Evolutionary conservation across 1,140 invertebrate species (phyloP), one percentile per base, ranked within the genome.

Genomic region (Stegodyphus dumicola): DNA sequence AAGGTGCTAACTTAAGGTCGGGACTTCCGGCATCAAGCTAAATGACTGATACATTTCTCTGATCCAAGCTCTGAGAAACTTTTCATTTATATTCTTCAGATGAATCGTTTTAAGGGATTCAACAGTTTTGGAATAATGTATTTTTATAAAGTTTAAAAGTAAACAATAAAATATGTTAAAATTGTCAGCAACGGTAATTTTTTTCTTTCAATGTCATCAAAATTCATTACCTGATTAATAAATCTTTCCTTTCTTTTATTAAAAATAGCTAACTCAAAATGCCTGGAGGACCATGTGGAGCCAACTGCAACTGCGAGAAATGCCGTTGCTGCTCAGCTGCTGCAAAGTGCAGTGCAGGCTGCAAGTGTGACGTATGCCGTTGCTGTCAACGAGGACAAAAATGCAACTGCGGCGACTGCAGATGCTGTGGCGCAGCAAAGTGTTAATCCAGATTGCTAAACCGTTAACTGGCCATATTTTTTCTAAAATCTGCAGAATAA

Each of bases 231-330:
- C 15, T 10, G 15, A 60, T 60, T 15, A 15, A 60, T 60, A 15
- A 60, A 60, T 10, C 56, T 60, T 60, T 60, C 15, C 5, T 60
- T 60, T 60, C 15, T 10, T 9, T 9, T 60, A 60, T 15, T 60
- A 60, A 9, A n/a, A 9, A 60, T 9, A 60, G 9, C 6, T 67
- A 67, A n/a, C 17, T 67, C 65, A 69, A 65, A 51, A 78, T 78
- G 77, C 64, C 77, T 73, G 84, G 84, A 65, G 84, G 84, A 86
- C 84, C 84, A 48, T 86, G 84, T 15, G 84, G 84, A 86, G 7
- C 84, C 5, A 86, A 86, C 84, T 86, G 84, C 75, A 86, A 10
- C 33, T 86, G 84, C 75, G 75, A 86, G 9, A 86, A 78, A 53
- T 86, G 84, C 84, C 84, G 84, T 9, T 86, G 84, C 76, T 86